A percentile compares a stretch with the other conserved stretches of the same genome.
These are phyloP conservation scores for Notothenia rossii DNA, from an alignment of 2,113 vertebrate genomes.

Conservation along the genomic window DNA sequence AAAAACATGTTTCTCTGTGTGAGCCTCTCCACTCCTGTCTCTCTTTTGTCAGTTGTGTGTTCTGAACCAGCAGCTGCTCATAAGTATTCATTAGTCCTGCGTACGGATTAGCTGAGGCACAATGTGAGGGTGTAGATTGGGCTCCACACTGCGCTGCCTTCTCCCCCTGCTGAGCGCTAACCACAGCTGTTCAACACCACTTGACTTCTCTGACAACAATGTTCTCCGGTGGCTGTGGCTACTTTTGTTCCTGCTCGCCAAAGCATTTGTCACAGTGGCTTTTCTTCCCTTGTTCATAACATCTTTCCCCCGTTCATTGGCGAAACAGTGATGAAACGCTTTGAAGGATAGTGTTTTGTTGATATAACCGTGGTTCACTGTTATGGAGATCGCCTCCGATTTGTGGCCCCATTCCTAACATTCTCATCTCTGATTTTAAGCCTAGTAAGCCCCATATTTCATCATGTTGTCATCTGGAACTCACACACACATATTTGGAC, in stretches of 20 bases:
- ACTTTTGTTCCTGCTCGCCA: slow-evolving; percentile 58
- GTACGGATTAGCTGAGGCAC: slow-evolving; percentile 64
- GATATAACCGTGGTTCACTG: slow-evolving; percentile 25
- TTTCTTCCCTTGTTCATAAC: background rate
- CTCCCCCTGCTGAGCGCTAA: slow-evolving; percentile 53
- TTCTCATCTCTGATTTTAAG: slow-evolving; percentile 45
- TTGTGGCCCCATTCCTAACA: slow-evolving; percentile 26
- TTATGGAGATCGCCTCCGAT: slow-evolving; percentile 47
- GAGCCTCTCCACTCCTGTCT: slow-evolving; percentile 13
- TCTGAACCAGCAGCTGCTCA: slow-evolving; percentile 75
- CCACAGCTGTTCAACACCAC: slow-evolving; percentile 78
- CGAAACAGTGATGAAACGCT: background rate
- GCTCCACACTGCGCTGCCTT: slow-evolving; percentile 50
- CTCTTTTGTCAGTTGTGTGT: slow-evolving; percentile 33
- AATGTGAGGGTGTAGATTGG: slow-evolving; percentile 46
- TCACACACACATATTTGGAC: slow-evolving; percentile 19
- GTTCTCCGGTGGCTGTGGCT: slow-evolving; percentile 62
- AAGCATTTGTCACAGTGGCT: slow-evolving; percentile 46
- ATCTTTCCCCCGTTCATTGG: background rate
- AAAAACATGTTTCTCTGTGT: slow-evolving; percentile 18
- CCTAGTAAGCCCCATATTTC: slow-evolving; percentile 33
- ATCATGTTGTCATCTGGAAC: slow-evolving; percentile 45
- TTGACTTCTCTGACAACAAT: slow-evolving; percentile 76
- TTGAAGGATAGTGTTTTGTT: background rate
- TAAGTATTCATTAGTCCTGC: slow-evolving; percentile 72